Conservation (phyloP, 2,797 vertebrate genomes). For the Bradypodion pumilum region DNA sequence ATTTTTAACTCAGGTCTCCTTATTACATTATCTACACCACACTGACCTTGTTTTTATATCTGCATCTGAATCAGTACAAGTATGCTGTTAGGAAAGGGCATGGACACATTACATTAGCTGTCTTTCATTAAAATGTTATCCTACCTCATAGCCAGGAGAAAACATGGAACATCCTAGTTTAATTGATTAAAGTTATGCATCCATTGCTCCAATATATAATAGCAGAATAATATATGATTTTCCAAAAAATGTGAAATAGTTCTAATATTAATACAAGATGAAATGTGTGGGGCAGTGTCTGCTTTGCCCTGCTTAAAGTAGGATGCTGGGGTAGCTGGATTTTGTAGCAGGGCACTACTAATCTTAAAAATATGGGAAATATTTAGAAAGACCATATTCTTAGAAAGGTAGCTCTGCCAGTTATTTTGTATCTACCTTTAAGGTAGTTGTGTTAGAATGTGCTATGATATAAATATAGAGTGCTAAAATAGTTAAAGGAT, state of each 20-base stretch:
- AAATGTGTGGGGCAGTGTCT: no score
- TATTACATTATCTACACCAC: no score
- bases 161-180: neutral
- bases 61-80: neutral
- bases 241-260: neutral
- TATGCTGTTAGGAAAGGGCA: neutral
- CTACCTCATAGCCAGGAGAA: neutral
- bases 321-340: neutral
- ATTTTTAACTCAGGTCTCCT: no score
- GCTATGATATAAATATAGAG: no score
- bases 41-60: no score
- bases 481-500: no score
- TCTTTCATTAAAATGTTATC: neutral
- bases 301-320: neutral
- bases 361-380: neutral
- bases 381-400: neutral
- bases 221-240: neutral
- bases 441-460: no score
- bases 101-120: neutral
- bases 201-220: neutral
- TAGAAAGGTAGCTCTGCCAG: neutral
- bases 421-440: neutral
- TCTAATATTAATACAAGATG: neutral
- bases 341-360: neutral
- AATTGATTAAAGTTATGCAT: neutral